Percentiles rank a stretch among this genome's conserved stretches.
Evolutionary conservation across 1,140 invertebrate species (phyloP).

Genomic region (Pogonomyrmex californicus): DNA sequence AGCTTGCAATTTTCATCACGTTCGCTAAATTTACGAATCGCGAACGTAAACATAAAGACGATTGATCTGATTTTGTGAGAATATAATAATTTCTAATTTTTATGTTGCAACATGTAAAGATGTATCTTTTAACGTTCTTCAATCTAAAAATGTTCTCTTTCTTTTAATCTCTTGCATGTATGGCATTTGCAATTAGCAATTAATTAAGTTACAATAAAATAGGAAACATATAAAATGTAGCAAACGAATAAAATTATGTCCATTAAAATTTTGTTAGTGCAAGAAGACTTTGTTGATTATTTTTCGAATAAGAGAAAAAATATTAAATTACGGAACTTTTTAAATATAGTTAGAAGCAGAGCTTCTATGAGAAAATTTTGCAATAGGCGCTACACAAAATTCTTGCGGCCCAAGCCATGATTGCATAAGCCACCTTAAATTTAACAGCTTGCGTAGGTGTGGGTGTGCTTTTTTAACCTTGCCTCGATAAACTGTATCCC

Average conservation of each 20-base stretch:
- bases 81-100: background rate
- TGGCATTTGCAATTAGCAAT: background rate
- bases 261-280: background rate
- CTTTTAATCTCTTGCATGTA: background rate
- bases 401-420: background rate
- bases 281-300: background rate
- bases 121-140: background rate
- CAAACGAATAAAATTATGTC: background rate
- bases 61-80: background rate
- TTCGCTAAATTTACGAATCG: background rate
- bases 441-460: conserved; percentile 49
- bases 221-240: background rate
- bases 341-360: background rate
- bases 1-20: background rate
- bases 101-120: background rate
- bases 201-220: background rate
- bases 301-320: background rate
- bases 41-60: background rate
- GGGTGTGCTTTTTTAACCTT: conserved; percentile 64
- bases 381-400: conserved; percentile 12
- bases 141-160: background rate
- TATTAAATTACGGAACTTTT: background rate
- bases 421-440: conserved; percentile 61
- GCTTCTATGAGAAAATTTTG: conserved; percentile 13
- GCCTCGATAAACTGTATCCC: conserved; percentile 24